Base-by-base conservation (phyloP, 2,888 invertebrate species). In the Homarus gammarus region DNA sequence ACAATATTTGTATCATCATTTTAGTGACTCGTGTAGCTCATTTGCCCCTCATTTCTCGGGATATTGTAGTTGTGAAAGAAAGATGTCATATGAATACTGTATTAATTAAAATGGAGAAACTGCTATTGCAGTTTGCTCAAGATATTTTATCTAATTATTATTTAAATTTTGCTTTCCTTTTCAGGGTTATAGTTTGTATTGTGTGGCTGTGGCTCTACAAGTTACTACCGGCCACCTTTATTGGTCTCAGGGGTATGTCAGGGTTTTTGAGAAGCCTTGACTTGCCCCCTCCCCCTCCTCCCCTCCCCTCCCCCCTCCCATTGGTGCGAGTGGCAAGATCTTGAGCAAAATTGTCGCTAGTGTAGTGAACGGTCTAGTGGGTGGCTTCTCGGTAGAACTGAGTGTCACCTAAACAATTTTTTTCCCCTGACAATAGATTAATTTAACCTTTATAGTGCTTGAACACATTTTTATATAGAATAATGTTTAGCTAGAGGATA, bases 131-230 rank as follows among this genome's bases (percentile, higher is more conserved):
- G n/a, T n/a, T n/a, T n/a, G n/a, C n/a, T n/a, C n/a, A n/a, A n/a
- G n/a, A n/a, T n/a, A n/a, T n/a, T n/a, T n/a, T n/a, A n/a, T n/a
- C n/a, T n/a, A n/a, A n/a, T n/a, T n/a, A n/a, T n/a, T n/a, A n/a
- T n/a, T n/a, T n/a, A n/a, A n/a, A n/a, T n/a, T n/a, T n/a, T n/a
- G n/a, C n/a, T 49, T 38, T 49, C 49, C 15, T 44, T 68, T 68
- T 36, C 82, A 83, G 82, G 82, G 82, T 83, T 83, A 36, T 83
- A 83, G 82, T 83, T 64, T 44, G 82, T 83, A 83, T 38, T 44
- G 82, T 70, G 70, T 83, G 82, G 82, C 82, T 83, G 82, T 83
- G 82, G 82, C 82, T 83, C 68, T 38, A 44, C 82, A 83, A 70
- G 68, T 70, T 83, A 83, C 44, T 68, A 70, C 27, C 31, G 70